A percentile compares a stretch with the other conserved stretches of the same genome.
Evolutionary conservation across 2,113 vertebrate genomes (phyloP).

Genomic region (Apodemus sylvaticus): DNA sequence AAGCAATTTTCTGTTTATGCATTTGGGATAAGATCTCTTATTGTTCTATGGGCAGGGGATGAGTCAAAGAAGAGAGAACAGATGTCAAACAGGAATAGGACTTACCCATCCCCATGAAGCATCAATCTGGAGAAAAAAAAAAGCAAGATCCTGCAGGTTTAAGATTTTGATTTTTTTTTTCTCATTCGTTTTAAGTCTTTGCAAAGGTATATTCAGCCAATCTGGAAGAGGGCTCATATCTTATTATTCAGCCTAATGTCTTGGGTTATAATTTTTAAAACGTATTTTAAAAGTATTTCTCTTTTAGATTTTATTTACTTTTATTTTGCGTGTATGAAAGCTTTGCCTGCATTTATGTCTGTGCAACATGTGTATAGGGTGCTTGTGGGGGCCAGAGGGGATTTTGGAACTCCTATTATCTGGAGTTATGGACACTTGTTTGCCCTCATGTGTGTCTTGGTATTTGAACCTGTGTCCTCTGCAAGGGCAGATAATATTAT

Average conservation of each 20-base stretch:
- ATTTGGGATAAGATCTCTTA: neutral
- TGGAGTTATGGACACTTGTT: neutral
- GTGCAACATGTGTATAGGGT: neutral
- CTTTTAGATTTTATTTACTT: neutral
- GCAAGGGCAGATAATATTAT: neutral
- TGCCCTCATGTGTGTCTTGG: neutral
- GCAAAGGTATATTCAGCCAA: neutral
- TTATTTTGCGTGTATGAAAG: neutral
- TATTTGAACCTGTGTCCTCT: neutral
- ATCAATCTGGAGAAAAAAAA: neutral
- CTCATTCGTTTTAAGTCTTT: neutral
- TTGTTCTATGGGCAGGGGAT: neutral
- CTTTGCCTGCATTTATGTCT: neutral
- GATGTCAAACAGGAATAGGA: neutral
- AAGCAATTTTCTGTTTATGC: neutral
- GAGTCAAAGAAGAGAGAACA: neutral
- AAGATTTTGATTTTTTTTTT: neutral
- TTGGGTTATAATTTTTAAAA: neutral
- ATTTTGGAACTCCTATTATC: neutral
- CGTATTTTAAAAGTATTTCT: neutral
- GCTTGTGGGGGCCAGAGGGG: neutral
- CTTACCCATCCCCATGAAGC: accelerated
- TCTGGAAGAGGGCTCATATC: neutral
- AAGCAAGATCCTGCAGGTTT: neutral
- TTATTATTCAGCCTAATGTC: neutral